A percentile compares a stretch with the other conserved stretches of the same genome.
These are phyloP conservation scores for Odontothrips loti DNA, from an alignment of 2,888 invertebrate genomes.

Conservation along the genomic window DNA sequence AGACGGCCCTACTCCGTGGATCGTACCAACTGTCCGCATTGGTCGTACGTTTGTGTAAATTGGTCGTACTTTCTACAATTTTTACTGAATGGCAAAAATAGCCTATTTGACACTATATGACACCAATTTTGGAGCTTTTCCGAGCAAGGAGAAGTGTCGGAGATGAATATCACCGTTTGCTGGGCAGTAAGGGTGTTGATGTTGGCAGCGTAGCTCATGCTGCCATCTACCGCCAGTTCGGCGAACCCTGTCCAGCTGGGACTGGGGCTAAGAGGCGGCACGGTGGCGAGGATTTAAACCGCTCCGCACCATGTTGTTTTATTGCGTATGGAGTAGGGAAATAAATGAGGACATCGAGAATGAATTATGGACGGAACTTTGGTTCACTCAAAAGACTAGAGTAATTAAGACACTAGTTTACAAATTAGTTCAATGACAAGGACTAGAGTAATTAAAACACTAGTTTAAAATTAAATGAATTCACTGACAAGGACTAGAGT, in stretches of 20 bases:
- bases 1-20: too few species aligned
- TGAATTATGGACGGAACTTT: not conserved
- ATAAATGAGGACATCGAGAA: not conserved
- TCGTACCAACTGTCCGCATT: too few species aligned
- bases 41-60: too few species aligned
- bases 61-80: too few species aligned
- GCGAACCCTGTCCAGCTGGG: slow-evolving; percentile 1
- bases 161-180: not conserved
- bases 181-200: not conserved
- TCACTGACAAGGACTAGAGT: too few species aligned
- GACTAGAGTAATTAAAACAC: not conserved
- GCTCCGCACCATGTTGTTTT: not conserved
- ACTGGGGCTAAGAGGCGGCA: not conserved
- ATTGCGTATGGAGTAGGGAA: not conserved
- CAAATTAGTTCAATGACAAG: too few species aligned
- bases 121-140: not conserved
- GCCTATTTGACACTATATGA: too few species aligned
- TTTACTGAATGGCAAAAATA: too few species aligned
- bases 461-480: not conserved
- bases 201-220: not conserved
- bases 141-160: not conserved
- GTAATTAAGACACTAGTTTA: not conserved
- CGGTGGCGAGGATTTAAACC: not conserved
- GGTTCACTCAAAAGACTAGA: not conserved
- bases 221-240: not conserved